Evolutionary conservation across 2,113 vertebrate species (phyloP).

Genomic region (Carlito syrichta): DNA sequence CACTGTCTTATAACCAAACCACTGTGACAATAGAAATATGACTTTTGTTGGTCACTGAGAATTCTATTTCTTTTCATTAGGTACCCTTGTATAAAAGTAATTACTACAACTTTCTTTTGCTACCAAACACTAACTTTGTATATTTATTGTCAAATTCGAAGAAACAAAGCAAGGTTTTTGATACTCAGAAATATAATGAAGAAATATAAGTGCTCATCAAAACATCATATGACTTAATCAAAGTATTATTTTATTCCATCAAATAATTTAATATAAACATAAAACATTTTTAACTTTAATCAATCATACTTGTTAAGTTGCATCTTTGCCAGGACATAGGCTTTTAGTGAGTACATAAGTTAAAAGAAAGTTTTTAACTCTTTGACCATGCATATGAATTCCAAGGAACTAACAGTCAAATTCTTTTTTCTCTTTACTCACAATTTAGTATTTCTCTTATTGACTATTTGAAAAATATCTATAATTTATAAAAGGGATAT

Average conservation of each 20-base stretch:
- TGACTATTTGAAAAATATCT: neutral
- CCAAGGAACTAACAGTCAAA: neutral
- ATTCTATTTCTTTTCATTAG: neutral
- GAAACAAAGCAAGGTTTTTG: neutral
- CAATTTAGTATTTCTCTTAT: neutral
- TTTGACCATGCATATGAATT: neutral
- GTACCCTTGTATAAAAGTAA: neutral
- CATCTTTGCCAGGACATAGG: neutral
- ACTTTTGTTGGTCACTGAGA: neutral
- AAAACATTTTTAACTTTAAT: neutral
- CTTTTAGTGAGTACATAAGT: neutral
- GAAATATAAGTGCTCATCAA: neutral
- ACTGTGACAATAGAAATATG: neutral
- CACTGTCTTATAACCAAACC: neutral
- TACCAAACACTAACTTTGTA: neutral
- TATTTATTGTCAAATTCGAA: neutral
- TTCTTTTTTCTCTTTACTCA: neutral
- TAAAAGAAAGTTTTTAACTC: neutral
- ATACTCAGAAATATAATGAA: neutral
- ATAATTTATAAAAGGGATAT: neutral
- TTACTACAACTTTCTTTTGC: neutral
- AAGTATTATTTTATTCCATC: neutral
- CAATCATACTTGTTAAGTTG: neutral
- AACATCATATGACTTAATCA: neutral
- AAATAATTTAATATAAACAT: neutral